Base-by-base conservation (phyloP, 2,113 vertebrate species). In the Ivindomyrus marchei region DNA sequence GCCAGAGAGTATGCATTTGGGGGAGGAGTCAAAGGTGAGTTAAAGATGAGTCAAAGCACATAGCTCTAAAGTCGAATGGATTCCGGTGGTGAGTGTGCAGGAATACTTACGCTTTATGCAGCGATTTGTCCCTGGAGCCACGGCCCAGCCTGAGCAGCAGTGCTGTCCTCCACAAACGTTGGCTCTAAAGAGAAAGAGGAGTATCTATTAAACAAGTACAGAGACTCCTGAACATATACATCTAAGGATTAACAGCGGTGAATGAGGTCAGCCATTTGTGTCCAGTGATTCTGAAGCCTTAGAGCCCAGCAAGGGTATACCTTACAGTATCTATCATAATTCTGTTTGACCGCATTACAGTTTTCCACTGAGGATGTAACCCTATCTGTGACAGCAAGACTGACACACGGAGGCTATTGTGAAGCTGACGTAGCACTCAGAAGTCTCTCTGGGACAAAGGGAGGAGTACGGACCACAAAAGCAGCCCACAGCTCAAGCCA, bases 91-190 rank as follows among this genome's bases (percentile, higher is more conserved):
- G 88, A 77, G 17, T 7, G 47, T 53, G 10, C 45, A 77, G 21
- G 66, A 70, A 62, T 91, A 97, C 98, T 99, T 94, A 99, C 98
- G 97, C 96, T 98, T 99, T 94, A 99, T 98, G 93, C 98, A 99
- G 91, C 92, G 97, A 91, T 97, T 98, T 94, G 97, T 97, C 94
- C 97, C 95, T 4, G 97, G 97, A 89, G 97, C 97, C 0, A 96
- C 94, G 11, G 97, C 97, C 98, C 98, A 99, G 85, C 98, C 98
- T 3, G 97, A 97, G 95, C 98, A 99, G 94, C 98, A 99, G 92
- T 97, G 97, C 90, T 97, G 97, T 95, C 97, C 97, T 94, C 98
- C 97, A 85, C 98, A 99, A 92, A 98, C 97, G 10, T 99, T 98
- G 77, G 97, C 96, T 94, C 98, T 99, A 94, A 91, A 91, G 86